These are phyloP conservation scores for Alligator mississippiensis DNA, from an alignment of 2,113 vertebrate genomes.

Conservation along the genomic window DNA sequence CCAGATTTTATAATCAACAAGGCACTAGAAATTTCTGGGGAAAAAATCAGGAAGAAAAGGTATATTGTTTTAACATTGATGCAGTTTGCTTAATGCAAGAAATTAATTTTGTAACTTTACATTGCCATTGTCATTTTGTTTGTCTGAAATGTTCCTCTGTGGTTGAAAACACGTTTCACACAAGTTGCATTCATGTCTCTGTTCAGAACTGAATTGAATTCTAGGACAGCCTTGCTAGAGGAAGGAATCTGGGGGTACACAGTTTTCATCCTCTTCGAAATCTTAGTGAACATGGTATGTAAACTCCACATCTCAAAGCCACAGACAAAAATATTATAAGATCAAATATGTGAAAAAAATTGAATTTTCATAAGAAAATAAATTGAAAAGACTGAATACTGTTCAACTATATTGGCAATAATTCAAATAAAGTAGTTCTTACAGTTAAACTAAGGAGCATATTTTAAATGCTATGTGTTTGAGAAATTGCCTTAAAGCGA, in stretches of 20 bases:
- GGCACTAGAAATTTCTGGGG: background rate
- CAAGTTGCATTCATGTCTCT: background rate
- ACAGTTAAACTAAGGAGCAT: background rate
- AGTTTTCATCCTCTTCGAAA: background rate
- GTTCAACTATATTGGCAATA: background rate
- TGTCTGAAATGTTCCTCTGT: background rate
- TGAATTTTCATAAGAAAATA: constrained; percentile 24
- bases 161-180: background rate
- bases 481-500: background rate
- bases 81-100: constrained; percentile 54
- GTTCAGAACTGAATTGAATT: background rate
- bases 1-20: background rate
- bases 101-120: constrained; percentile 56
- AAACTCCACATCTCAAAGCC: background rate
- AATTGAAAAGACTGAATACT: background rate
- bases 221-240: constrained; percentile 17
- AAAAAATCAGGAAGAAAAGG: background rate
- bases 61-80: constrained; percentile 20
- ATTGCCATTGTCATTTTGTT: constrained; percentile 1
- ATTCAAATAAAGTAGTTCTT: background rate
- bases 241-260: background rate
- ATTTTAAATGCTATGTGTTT: background rate
- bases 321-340: background rate
- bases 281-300: background rate
- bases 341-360: constrained; percentile 1